Percentiles rank a stretch among this genome's conserved stretches.
phyloP scores from a whole-genome alignment of 2,888 invertebrate species.

The Bunonema sp. region DNA sequence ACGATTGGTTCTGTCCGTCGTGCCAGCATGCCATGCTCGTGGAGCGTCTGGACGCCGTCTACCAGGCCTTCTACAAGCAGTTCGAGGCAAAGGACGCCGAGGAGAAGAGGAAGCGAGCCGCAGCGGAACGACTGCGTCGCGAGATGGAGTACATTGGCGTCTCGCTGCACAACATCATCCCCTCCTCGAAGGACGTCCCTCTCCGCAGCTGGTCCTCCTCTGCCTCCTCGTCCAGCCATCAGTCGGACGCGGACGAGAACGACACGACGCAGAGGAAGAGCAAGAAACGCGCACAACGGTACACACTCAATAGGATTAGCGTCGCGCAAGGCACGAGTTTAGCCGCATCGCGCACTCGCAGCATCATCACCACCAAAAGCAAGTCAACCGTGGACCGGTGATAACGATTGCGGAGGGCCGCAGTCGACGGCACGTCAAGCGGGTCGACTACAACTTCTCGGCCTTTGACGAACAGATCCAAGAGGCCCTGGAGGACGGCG shows the following conservation, averaged over 20 bases:
- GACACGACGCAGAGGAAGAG: conserved; percentile 14
- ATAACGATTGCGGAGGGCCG: conserved; percentile 19
- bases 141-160: conserved; percentile 62
- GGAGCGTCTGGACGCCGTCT: conserved; percentile 58
- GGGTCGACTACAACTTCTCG: conserved; percentile 62
- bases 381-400: conserved; percentile 10
- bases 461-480: conserved; percentile 89
- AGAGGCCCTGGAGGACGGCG: no score
- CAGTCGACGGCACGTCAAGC: conserved; percentile 9
- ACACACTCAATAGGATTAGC: no score
- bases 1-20: conserved; percentile 90
- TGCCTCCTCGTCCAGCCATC: no score
- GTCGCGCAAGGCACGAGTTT: no score
- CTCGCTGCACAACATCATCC: conserved; percentile 59
- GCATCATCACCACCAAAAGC: no score
- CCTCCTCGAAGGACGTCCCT: not conserved
- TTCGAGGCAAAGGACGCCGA: conserved; percentile 57
- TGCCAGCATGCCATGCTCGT: conserved; percentile 75
- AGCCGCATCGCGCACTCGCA: no score
- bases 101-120: conserved; percentile 50
- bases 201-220: no score
- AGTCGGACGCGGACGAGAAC: conserved; percentile 5
- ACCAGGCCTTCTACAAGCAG: conserved; percentile 46
- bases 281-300: conserved; percentile 13
- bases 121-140: conserved; percentile 15